These are phyloP conservation scores for Anolis apletophallus DNA, from an alignment of 2,797 vertebrate species.

Conservation along the genomic window DNA sequence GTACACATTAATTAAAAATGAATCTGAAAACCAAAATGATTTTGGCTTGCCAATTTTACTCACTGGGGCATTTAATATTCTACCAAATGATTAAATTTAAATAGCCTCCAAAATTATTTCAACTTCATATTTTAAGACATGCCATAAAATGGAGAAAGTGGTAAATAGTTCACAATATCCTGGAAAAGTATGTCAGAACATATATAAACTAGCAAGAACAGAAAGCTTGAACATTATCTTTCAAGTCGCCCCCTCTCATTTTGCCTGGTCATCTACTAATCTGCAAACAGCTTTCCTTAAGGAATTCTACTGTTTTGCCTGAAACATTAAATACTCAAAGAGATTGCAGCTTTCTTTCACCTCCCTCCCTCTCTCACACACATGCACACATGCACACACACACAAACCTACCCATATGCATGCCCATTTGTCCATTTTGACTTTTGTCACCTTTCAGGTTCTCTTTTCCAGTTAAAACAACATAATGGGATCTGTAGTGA, in stretches of 20 bases:
- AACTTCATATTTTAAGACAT: neutral
- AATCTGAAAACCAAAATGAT: neutral
- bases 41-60: neutral
- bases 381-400: too few species aligned
- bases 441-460: neutral
- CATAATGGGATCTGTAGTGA: neutral
- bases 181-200: neutral
- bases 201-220: neutral
- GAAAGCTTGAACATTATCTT: neutral
- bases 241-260: neutral
- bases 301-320: neutral
- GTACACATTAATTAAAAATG: too few species aligned
- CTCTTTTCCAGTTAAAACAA: neutral
- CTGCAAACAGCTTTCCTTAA: neutral
- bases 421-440: neutral
- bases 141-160: neutral
- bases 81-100: neutral
- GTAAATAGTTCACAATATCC: neutral
- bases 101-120: too few species aligned
- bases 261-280: neutral
- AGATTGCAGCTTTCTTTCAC: neutral
- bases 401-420: too few species aligned
- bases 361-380: too few species aligned
- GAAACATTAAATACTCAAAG: neutral
- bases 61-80: constrained; percentile 3